Base-by-base conservation (phyloP, 1,140 invertebrate genomes). In the Zaprionus gabonicus region DNA sequence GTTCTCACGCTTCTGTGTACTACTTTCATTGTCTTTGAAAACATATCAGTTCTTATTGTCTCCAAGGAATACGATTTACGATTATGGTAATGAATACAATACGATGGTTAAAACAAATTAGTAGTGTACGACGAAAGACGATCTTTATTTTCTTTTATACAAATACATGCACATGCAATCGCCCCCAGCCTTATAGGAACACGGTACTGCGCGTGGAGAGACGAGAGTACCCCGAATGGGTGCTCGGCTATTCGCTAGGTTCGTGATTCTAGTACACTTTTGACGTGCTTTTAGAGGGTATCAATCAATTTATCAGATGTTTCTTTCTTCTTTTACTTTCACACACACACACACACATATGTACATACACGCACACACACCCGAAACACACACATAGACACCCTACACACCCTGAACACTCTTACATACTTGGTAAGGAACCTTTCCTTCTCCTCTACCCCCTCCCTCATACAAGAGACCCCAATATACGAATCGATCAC, bases 401-500 rank as follows among this genome's bases (percentile, higher is more conserved):
- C 57, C n/a, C 51, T 9, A 72, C 31, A 73, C 57, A 36, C 60
- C 20, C 63, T 15, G 1, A 28, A 71, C 25, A 70, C 38, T 67
- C 49, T 53, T 34, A 63, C 49, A 74, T 49, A 63, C 25, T 41
- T 57, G 58, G 58, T 69, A 72, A 67, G n/a, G 51, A 38, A 55
- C 41, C 41, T 46, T 7, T 41, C 38, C 38, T 17, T 46, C 41
- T 46, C 41, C 41, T 38, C 13, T 15, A 38, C 17, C 44, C 46
- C 20, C 20, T 23, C 20, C 71, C 66, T 70, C 41, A 82, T 82
- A 81, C 74, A 82, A 78, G 75, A 56, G 75, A 81, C 73, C 74
- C 80, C 80, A 78, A 79, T 81, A 85, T 85, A 85, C 85, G 85
- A 88, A 88, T 44, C 84, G 84, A 90, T 88, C 84, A 88, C 84